Conservation (phyloP, 2,888 invertebrate species). For the Andrena minutula region DNA sequence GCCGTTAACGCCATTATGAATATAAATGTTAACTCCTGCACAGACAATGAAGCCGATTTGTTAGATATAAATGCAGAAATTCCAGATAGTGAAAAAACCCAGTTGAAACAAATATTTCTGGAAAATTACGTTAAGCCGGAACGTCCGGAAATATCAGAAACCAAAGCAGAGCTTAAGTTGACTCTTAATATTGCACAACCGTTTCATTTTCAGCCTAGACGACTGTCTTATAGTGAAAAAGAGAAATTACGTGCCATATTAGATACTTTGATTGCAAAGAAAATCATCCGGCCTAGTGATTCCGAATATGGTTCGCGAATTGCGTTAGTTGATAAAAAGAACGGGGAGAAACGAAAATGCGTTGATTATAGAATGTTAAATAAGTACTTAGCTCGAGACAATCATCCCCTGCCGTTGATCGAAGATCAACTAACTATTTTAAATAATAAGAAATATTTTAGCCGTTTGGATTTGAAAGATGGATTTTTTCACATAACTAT, state of each 20-base stretch:
- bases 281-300: conserved; percentile 12
- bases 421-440: conserved; percentile 18
- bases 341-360: conserved; percentile 21
- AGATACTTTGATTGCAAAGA: conserved; percentile 1
- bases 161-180: conserved; percentile 1
- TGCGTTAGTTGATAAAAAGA: conserved; percentile 25
- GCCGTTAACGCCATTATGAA: background rate
- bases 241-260: background rate
- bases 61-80: conserved; percentile 1
- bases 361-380: conserved; percentile 24
- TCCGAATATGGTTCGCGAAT: conserved; percentile 24
- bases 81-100: background rate
- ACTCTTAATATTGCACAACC: background rate
- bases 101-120: background rate
- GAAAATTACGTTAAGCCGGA: conserved; percentile 1
- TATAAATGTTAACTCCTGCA: background rate
- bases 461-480: conserved; percentile 23
- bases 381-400: conserved; percentile 3
- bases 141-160: conserved; percentile 1
- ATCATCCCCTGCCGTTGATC: conserved; percentile 24
- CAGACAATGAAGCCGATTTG: background rate
- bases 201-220: conserved; percentile 23
- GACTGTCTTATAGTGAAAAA: conserved; percentile 14
- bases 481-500: conserved; percentile 17
- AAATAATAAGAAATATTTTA: conserved; percentile 10